These are phyloP conservation scores for Microplitis demolitor DNA, from an alignment of 1,140 invertebrate species.

Conservation along the genomic window DNA sequence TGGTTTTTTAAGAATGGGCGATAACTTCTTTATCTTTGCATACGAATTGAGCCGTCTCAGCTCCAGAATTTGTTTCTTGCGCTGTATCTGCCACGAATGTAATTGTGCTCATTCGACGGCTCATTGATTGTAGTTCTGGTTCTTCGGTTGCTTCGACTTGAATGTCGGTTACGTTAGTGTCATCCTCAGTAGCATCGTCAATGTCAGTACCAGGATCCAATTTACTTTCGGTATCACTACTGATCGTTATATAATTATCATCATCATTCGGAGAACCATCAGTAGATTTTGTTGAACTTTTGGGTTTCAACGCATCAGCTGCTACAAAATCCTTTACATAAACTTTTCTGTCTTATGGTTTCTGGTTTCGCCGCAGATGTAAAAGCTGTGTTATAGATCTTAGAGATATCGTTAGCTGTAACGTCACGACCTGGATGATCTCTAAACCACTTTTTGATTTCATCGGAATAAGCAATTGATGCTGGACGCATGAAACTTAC, in stretches of 20 bases:
- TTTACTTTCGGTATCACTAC: background rate
- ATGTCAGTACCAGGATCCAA: background rate
- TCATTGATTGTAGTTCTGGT: too few relatives aligned
- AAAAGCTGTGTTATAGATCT: background rate
- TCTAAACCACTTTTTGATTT: background rate
- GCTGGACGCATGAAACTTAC: slow-evolving; percentile 50
- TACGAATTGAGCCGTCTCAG: background rate
- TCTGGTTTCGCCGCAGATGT: background rate
- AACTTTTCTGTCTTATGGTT: background rate
- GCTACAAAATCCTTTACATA: background rate
- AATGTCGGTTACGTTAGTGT: too few relatives aligned
- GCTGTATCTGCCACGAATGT: too few relatives aligned
- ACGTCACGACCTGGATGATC: background rate
- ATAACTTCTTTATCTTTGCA: background rate
- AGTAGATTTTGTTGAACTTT: background rate
- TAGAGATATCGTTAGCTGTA: background rate
- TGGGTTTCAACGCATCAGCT: background rate
- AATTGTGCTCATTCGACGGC: too few relatives aligned
- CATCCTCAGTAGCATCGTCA: too few relatives aligned
- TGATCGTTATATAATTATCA: background rate
- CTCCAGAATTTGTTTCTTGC: too few relatives aligned
- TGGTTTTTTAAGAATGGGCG: background rate
- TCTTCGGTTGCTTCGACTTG: too few relatives aligned
- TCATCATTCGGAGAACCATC: background rate
- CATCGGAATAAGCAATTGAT: slow-evolving; percentile 1